A percentile compares a stretch with the other conserved stretches of the same genome.
phyloP scores from a whole-genome alignment of 2,113 vertebrate genomes.

The Platysternon megacephalum region DNA sequence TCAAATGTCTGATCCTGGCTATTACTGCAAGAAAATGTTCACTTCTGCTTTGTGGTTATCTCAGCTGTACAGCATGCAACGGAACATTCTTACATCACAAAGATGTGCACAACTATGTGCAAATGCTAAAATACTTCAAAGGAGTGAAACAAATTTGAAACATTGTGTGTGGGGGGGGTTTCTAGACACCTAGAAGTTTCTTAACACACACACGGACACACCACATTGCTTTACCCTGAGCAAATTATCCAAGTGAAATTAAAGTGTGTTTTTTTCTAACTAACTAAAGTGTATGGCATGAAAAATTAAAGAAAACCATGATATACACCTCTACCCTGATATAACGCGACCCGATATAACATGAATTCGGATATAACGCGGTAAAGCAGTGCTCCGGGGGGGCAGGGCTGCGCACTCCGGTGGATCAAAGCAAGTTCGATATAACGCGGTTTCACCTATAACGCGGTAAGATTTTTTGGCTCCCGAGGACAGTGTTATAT shows the following conservation, averaged over 20 bases:
- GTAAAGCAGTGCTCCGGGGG: no score
- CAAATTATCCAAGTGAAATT: constrained; percentile 41
- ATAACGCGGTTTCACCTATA: no score
- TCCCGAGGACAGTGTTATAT: no score
- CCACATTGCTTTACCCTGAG: neutral
- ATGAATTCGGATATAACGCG: no score
- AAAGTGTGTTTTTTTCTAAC: constrained; percentile 47
- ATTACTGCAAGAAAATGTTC: neutral
- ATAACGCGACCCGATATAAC: no score
- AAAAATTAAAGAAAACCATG: neutral
- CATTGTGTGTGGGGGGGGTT: neutral
- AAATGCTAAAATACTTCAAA: constrained; percentile 29
- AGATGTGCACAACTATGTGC: neutral
- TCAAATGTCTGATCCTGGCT: neutral
- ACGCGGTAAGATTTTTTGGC: no score
- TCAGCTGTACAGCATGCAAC: neutral
- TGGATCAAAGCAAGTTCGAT: no score
- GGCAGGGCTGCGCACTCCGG: no score
- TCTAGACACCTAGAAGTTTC: neutral
- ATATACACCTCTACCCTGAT: no score
- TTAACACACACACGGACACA: neutral
- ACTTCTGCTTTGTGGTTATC: neutral
- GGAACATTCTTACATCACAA: neutral
- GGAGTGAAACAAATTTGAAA: neutral
- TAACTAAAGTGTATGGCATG: neutral